These are phyloP conservation scores for Triplophysa rosa DNA, from an alignment of 2,113 vertebrate genomes.

Conservation along the genomic window DNA sequence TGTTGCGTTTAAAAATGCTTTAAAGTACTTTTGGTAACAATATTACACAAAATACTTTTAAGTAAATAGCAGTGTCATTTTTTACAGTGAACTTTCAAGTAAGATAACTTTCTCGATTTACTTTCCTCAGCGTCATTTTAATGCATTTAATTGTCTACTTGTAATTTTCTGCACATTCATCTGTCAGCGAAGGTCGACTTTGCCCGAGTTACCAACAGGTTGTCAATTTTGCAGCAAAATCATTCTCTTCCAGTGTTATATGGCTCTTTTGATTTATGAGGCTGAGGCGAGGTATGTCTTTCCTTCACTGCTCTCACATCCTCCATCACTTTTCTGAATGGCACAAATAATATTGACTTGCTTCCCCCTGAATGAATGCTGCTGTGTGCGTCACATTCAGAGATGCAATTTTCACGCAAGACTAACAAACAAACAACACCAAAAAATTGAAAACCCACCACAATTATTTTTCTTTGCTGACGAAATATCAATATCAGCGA, in stretches of 20 bases:
- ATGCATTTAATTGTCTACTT: slow-evolving; percentile 20
- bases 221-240: not conserved
- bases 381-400: slow-evolving; percentile 4
- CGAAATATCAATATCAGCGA: slow-evolving; percentile 33
- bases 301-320: not conserved
- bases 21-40: too few relatives aligned
- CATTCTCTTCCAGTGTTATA: slow-evolving; percentile 10
- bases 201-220: not conserved
- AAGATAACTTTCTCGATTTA: not conserved
- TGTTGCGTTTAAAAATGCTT: too few relatives aligned
- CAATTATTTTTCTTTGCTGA: slow-evolving; percentile 1
- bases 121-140: not conserved
- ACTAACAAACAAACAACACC: slow-evolving; percentile 7
- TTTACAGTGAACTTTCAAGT: not conserved
- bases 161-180: slow-evolving; percentile 10
- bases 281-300: not conserved
- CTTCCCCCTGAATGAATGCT: not conserved
- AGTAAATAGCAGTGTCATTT: too few relatives aligned
- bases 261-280: slow-evolving; percentile 8
- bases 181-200: not conserved
- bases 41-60: too few relatives aligned
- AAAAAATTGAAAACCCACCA: not conserved
- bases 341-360: slow-evolving; percentile 23
- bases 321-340: not conserved
- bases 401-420: slow-evolving; percentile 34